Evolutionary conservation across 2,113 vertebrate genomes (phyloP).

Genomic region (Pangasianodon hypophthalmus): DNA sequence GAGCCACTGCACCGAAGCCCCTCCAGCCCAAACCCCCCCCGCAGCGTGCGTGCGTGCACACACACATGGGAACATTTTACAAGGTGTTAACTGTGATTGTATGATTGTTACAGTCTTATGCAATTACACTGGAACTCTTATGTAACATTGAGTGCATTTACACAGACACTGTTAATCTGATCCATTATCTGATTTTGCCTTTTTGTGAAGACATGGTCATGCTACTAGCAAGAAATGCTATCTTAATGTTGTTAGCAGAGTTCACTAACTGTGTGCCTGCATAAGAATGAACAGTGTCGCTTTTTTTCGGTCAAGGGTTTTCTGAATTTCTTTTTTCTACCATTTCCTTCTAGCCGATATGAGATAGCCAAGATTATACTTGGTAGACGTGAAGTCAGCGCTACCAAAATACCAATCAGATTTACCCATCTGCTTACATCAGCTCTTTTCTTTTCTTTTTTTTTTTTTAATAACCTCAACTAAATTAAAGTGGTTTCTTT

Average conservation of each 20-base stretch:
- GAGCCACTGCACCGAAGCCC: conserved; percentile 17
- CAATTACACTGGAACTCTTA: not conserved
- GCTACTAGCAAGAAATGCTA: too few relatives aligned
- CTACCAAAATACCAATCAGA: not conserved
- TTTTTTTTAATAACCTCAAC: not conserved
- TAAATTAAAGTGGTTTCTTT: not conserved
- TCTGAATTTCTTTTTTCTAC: not conserved
- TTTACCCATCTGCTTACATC: not conserved
- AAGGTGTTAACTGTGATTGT: too few relatives aligned
- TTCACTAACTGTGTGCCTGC: too few relatives aligned
- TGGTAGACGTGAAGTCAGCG: not conserved
- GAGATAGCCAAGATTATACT: not conserved
- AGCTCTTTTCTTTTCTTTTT: not conserved
- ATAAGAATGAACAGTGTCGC: too few relatives aligned
- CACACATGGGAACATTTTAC: not conserved
- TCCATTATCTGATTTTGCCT: too few relatives aligned
- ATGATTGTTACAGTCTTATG: not conserved
- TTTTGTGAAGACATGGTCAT: too few relatives aligned
- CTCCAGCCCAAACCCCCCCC: too few relatives aligned
- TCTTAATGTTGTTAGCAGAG: too few relatives aligned
- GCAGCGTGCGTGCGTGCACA: too few relatives aligned
- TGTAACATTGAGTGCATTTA: too few relatives aligned
- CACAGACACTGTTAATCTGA: too few relatives aligned
- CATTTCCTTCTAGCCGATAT: not conserved
- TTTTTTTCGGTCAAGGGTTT: not conserved